phyloP scores from a whole-genome alignment of 2,888 invertebrate genomes.

The Alviniconcha strummeri region DNA sequence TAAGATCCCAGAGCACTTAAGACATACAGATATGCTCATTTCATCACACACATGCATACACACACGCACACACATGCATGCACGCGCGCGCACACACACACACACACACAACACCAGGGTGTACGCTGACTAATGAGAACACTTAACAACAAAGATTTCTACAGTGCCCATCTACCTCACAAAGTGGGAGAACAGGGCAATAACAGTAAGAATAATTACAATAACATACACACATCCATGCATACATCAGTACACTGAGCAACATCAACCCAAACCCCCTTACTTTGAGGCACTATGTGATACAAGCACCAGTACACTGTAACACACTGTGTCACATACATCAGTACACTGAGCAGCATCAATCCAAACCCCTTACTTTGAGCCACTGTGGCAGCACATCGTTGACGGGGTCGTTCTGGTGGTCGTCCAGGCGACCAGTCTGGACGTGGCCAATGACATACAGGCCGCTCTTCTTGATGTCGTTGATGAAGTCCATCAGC shows the following conservation, averaged over 20 bases:
- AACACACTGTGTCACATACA: no score
- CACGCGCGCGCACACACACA: neutral
- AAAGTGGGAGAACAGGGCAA: no score
- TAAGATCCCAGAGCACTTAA: neutral
- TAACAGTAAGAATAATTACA: no score
- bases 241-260: no score
- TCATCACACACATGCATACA: neutral
- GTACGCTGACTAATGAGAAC: no score
- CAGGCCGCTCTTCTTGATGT: constrained; percentile 92
- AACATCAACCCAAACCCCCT: no score
- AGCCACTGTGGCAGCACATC: constrained; percentile 83
- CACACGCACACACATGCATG: neutral
- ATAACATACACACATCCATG: no score
- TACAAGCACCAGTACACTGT: no score
- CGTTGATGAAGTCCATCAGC: constrained; percentile 97
- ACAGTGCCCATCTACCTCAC: no score
- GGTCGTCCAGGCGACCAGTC: constrained; percentile 75
- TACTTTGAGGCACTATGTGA: no score
- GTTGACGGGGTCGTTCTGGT: constrained; percentile 81
- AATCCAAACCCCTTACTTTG: neutral
- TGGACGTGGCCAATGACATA: constrained; percentile 92
- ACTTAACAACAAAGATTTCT: no score
- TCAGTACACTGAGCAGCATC: no score
- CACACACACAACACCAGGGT: neutral
- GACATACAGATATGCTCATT: neutral